phyloP scores from a whole-genome alignment of 2,797 vertebrate genomes.

The Ctenopoma kingsleyae region DNA sequence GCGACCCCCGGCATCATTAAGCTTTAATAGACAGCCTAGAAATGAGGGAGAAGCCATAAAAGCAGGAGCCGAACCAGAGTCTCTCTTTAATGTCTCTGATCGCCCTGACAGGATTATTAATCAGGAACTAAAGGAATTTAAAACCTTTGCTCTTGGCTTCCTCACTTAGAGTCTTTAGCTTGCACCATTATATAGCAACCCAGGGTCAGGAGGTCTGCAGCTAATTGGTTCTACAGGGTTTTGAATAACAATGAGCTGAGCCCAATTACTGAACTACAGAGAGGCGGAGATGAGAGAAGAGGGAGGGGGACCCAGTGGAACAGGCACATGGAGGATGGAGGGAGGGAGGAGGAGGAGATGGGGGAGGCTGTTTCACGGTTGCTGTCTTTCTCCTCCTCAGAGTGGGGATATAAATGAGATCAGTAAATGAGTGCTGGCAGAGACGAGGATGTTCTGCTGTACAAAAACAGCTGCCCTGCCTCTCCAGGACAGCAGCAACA shows the following conservation, averaged over 20 bases:
- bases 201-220: conserved; percentile 84
- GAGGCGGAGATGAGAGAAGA: conserved; percentile 73
- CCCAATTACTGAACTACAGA: conserved; percentile 87
- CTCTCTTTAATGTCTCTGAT: conserved; percentile 94
- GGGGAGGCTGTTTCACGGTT: conserved; percentile 68
- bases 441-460: conserved; percentile 83
- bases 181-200: conserved; percentile 83
- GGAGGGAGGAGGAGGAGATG: conserved; percentile 51
- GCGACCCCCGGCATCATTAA: conserved; percentile 92
- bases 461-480: conserved; percentile 78
- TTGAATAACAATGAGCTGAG: conserved; percentile 86
- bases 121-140: conserved; percentile 93
- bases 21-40: conserved; percentile 96
- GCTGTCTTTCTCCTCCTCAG: conserved; percentile 77
- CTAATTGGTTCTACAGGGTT: conserved; percentile 92
- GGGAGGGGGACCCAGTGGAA: conserved; percentile 72
- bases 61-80: conserved; percentile 84
- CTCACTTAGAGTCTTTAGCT: conserved; percentile 85
- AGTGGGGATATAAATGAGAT: conserved; percentile 86
- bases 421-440: conserved; percentile 87
- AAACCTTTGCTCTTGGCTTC: conserved; percentile 89
- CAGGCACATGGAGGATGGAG: conserved; percentile 67
- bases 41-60: conserved; percentile 86
- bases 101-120: conserved; percentile 96
- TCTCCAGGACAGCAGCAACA: conserved; percentile 74